A percentile compares a stretch with the other conserved stretches of the same genome.
phyloP scores from a whole-genome alignment of 2,888 invertebrate genomes.

The Sphaerolaimus hirsutus region DNA sequence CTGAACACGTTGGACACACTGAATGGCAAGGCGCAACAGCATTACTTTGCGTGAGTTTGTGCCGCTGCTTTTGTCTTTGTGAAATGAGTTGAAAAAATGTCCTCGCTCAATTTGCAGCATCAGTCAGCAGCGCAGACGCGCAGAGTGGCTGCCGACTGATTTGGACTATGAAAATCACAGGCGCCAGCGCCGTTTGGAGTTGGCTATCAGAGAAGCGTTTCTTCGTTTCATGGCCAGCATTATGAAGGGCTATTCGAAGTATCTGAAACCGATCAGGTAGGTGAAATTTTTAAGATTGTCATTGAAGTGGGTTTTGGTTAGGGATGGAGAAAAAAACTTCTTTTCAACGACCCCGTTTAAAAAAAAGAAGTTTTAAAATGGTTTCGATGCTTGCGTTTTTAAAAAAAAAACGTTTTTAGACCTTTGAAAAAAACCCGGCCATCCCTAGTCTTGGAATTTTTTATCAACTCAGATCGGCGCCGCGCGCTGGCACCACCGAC shows the following conservation, averaged over 20 bases:
- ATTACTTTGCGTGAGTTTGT: neutral
- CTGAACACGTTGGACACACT: constrained; percentile 51
- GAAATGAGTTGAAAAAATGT: too few species aligned
- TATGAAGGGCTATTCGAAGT: constrained; percentile 23
- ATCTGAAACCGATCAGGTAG: constrained; percentile 27
- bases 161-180: constrained; percentile 12
- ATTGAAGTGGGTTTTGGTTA: too few species aligned
- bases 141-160: constrained; percentile 32
- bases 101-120: constrained; percentile 5
- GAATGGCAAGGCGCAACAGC: neutral
- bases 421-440: too few species aligned
- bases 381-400: too few species aligned
- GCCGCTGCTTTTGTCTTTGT: neutral
- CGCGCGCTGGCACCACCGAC: constrained; percentile 76
- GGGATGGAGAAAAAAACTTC: too few species aligned
- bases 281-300: too few species aligned
- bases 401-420: too few species aligned
- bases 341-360: too few species aligned
- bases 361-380: too few species aligned
- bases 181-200: constrained; percentile 46
- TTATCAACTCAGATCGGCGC: too few species aligned
- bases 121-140: constrained; percentile 26
- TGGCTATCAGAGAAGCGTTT: constrained; percentile 88
- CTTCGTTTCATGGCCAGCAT: constrained; percentile 35
- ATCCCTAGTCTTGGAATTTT: too few species aligned